phyloP scores from a whole-genome alignment of 2,797 vertebrate species.

The Sciurus vulgaris region DNA sequence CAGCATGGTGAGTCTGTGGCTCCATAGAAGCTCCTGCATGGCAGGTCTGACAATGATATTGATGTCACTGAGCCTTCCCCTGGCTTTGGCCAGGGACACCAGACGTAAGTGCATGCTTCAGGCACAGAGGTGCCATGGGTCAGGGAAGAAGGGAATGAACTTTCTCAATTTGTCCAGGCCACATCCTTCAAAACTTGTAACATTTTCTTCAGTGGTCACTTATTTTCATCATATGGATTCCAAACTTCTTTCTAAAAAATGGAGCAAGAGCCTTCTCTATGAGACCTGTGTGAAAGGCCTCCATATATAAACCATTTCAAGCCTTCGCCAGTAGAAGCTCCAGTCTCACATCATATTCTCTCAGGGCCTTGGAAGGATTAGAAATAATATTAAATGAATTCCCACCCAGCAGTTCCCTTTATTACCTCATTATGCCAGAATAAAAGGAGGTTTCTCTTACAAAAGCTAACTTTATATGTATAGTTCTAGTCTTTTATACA shows the following conservation, averaged over 20 bases:
- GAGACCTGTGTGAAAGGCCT: accelerated
- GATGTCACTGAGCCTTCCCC: background rate
- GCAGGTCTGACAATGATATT: background rate
- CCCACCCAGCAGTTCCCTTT: accelerated
- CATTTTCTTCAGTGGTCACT: accelerated
- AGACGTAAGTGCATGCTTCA: background rate
- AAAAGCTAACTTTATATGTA: too few relatives aligned
- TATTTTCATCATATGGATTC: background rate
- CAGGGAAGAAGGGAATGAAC: background rate
- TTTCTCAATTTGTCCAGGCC: background rate
- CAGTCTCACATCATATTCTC: background rate
- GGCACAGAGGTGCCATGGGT: background rate
- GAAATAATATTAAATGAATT: background rate
- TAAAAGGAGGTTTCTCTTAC: background rate
- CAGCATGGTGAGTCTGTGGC: background rate
- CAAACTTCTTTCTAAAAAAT: background rate
- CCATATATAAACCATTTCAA: accelerated
- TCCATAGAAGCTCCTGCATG: background rate
- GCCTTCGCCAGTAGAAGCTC: background rate
- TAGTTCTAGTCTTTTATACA: background rate
- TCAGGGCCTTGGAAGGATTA: background rate
- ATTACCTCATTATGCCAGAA: background rate
- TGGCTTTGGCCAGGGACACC: background rate
- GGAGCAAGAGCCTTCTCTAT: accelerated
- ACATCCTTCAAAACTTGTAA: background rate